Percentiles rank a stretch among this genome's conserved stretches.
phyloP scores from a whole-genome alignment of 53 echinoderm and acorn worm species.

The Pentamera pediparva region DNA sequence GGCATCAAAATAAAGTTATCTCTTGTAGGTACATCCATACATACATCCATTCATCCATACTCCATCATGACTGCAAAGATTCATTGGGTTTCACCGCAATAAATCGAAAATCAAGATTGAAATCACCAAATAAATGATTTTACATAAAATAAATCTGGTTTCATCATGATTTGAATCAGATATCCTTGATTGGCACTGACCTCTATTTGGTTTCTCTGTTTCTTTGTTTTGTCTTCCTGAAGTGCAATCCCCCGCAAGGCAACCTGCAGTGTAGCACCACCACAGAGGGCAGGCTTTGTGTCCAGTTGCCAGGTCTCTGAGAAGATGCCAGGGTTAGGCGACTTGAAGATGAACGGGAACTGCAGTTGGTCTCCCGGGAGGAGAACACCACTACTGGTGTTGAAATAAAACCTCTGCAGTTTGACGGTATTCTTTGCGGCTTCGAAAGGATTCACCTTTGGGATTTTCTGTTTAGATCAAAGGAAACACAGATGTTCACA shows the following conservation, averaged over 20 bases:
- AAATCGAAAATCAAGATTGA: neutral
- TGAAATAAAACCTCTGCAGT: conserved; percentile 95
- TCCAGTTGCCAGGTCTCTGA: conserved; percentile 97
- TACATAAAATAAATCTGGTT: too few species aligned
- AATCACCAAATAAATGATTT: too few species aligned
- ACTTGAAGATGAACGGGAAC: conserved; percentile 99
- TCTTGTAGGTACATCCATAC: neutral
- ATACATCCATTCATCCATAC: too few species aligned
- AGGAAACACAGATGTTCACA: neutral
- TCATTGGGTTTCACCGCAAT: too few species aligned
- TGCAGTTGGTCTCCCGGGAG: conserved; percentile 93
- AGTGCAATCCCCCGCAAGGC: conserved; percentile 82
- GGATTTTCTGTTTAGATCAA: conserved; percentile 70
- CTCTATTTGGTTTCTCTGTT: conserved; percentile 80
- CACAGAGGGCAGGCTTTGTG: conserved; percentile 81
- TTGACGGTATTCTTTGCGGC: conserved; percentile 52
- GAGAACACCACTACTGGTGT: conserved; percentile 95
- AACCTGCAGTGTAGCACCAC: conserved; percentile 79
- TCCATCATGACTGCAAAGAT: too few species aligned
- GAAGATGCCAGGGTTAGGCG: conserved; percentile 96
- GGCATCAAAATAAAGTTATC: neutral
- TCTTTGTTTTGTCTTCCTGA: conserved; percentile 92
- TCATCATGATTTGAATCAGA: too few species aligned
- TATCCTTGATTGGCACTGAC: conserved; percentile 19
- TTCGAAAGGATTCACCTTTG: conserved; percentile 88